Conservation (phyloP, 2,888 invertebrate genomes). For the Lasioglossum morio region DNA sequence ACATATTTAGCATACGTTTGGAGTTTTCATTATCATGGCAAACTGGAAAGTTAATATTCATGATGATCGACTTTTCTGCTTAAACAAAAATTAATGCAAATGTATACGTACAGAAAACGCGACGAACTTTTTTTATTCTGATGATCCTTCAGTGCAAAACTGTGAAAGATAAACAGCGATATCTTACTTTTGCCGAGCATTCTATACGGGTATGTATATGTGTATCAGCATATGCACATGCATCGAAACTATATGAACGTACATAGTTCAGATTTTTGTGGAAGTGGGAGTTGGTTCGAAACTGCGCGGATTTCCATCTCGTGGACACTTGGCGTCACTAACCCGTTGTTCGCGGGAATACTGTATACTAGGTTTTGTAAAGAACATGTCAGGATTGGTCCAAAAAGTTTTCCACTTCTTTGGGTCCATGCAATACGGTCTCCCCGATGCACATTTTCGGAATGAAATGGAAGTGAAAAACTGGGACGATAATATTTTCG, state of each 20-base stretch:
- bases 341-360: background rate
- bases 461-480: background rate
- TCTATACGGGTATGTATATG: background rate
- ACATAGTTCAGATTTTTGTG: background rate
- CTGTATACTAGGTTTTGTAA: background rate
- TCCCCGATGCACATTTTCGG: background rate
- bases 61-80: background rate
- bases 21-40: background rate
- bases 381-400: background rate
- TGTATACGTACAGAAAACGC: background rate
- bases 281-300: background rate
- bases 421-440: background rate
- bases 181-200: background rate
- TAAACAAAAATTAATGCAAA: background rate
- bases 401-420: background rate
- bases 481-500: constrained; percentile 2
- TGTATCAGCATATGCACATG: background rate
- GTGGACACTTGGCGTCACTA: background rate
- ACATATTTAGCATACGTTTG: background rate
- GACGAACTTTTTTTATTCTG: background rate
- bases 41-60: background rate
- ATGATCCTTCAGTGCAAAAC: background rate
- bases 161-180: background rate
- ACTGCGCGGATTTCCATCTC: constrained; percentile 1
- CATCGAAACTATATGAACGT: background rate